Base-by-base conservation (phyloP, 2,113 vertebrate species). In the Chionis minor region DNA sequence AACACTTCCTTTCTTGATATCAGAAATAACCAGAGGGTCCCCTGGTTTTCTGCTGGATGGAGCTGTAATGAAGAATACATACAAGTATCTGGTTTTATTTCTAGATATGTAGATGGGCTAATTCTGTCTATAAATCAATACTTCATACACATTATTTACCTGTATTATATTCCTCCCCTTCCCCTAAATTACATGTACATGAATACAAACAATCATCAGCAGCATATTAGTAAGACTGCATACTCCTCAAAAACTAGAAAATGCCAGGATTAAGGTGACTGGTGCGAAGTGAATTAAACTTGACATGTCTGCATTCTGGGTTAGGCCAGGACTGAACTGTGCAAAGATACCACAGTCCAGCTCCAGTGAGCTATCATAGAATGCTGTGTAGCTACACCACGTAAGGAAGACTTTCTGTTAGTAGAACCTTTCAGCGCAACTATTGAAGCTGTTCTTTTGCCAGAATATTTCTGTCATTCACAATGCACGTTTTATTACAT, bases 1-100 rank as follows among this genome's bases (percentile, higher is more conserved):
- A 30, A 99, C 99, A 52, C 99, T 99, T 96, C 99, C 99, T 95
- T 99, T 99, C 98, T 99, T 99, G 97, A 99, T 99, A 98, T 99
- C 99, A 30, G 99, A 99, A 97, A 99, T 99, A 98, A 99, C 99
- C 81, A 99, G 98, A 61, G 99, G 98, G 70, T 99, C 99, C 14
- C 99, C 99, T 45, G 99, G 98, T 94, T 99, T 99, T 97, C 99
- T 98, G 74, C 99, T 99, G 92, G 99, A 99, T 35, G 99, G 99
- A 96, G 99, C 99, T 99, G 98, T 49, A 97, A 98, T 33, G 94
- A 94, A 35, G 54, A 88, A 97, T 54, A 96, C 13, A 95, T 18
- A 95, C 17, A 84, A 72, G 10, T n/a, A 66, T 30, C 44, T 71
- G 23, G 0, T 61, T 92, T 83, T 73, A 59, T 59, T 66, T 86